Evolutionary conservation across 2,888 invertebrate genomes (phyloP), one percentile per base, ranked within the genome.

Genomic region (Oeneis ivallda): DNA sequence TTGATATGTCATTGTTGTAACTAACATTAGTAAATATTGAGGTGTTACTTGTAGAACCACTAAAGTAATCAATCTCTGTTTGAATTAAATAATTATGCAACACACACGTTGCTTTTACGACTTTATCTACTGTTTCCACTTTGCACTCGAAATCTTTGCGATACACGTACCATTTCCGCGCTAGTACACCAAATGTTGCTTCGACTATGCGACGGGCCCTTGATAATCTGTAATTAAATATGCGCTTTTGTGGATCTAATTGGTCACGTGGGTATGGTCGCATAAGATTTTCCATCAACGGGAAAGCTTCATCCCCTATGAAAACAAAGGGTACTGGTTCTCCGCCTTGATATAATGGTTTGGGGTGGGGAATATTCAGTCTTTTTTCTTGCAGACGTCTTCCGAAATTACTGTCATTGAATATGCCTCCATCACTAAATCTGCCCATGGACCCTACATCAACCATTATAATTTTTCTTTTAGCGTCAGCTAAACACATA

Each of bases 1-100:
- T 17, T 47, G 17, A 17, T 47, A 17, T 47, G 17, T 47, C 47
- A 17, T 17, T 47, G 17, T 10, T 47, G 17, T 47, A 17, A 47
- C 47, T 17, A 47, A 47, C 47, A 17, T 45, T 45, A 45, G 47
- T 17, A 17, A 47, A 47, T 47, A 47, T 17, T 47, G 47, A 47
- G 17, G 17, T 47, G 10, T 47, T 47, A 47, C 17, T 47, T 47
- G 17, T 17, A 47, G 17, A 17, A 47, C 17, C 17, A 17, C 17
- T 47, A 17, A 47, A 17, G 17, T 47, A 47, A 47, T 47, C 17
- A 47, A 17, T 17, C 17, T 47, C 17, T 47, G 17, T n/a, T n/a
- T n/a, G n/a, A n/a, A n/a, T n/a, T n/a, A n/a, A n/a, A n/a, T n/a
- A n/a, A n/a, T n/a, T n/a, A n/a, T n/a, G n/a, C n/a, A n/a, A n/a